Conservation (phyloP, 2,113 vertebrate genomes). For the Bos javanicus region DNA sequence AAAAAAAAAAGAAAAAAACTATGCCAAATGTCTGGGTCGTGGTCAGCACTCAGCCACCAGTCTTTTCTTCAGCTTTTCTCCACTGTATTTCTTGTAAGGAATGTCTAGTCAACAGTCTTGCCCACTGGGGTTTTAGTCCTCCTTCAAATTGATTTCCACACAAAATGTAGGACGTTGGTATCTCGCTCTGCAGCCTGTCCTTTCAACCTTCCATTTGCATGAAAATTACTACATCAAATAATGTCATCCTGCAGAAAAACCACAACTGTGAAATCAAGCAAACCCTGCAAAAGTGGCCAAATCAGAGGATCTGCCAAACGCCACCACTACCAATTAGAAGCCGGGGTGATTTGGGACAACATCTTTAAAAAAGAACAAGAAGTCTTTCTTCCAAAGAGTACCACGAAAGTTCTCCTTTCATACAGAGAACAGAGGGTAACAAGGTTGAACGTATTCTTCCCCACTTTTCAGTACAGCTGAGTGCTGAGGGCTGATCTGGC, state of each 20-base stretch:
- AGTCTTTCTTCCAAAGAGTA: background rate
- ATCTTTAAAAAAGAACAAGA: slow-evolving; percentile 10
- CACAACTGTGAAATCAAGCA: slow-evolving; percentile 46
- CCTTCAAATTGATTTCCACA: slow-evolving; percentile 47
- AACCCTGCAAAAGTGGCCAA: slow-evolving; percentile 26
- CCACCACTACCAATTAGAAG: slow-evolving; percentile 41
- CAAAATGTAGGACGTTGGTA: slow-evolving; percentile 11
- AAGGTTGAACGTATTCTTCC: background rate
- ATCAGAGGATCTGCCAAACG: slow-evolving; percentile 38
- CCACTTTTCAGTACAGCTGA: background rate
- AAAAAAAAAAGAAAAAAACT: background rate
- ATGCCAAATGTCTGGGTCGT: background rate
- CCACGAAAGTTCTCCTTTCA: background rate
- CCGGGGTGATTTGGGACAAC: background rate
- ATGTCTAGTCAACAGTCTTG: slow-evolving; percentile 50
- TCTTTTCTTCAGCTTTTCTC: slow-evolving; percentile 18
- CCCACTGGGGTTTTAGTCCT: slow-evolving; percentile 61
- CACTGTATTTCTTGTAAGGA: slow-evolving; percentile 54
- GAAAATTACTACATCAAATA: slow-evolving; percentile 64
- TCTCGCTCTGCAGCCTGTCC: background rate
- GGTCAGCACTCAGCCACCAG: background rate
- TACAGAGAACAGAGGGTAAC: too few species aligned
- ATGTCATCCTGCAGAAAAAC: slow-evolving; percentile 25
- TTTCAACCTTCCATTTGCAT: slow-evolving; percentile 59
- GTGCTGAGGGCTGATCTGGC: fast-evolving